Base-by-base conservation (phyloP, 2,888 invertebrate genomes). In the Exocentrus adspersus region DNA sequence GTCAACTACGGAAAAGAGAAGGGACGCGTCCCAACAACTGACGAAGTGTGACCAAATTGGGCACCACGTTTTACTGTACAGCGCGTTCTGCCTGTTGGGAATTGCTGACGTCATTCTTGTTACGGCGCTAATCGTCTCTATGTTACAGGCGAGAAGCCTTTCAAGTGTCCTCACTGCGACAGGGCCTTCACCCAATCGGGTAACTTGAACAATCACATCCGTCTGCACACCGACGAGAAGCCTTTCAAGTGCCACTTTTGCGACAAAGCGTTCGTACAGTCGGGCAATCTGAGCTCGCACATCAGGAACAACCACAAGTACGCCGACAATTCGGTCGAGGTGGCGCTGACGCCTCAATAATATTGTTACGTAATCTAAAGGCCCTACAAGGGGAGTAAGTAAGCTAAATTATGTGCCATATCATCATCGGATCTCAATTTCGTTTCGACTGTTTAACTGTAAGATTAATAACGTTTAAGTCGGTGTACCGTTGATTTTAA, bases 241-340 rank as follows among this genome's bases (percentile, higher is more conserved):
- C 82, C 82, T 7, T 83, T 82, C 67, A 79, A 80, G 66, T 83
- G 82, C 64, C 82, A 82, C 70, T 80, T 81, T 73, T 83, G 82
- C 67, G 80, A 81, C 30, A 80, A 80, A 67, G 81, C 81, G 0
- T 83, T 83, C 62, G 81, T 81, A 3, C 82, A 83, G 67, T 82
- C 81, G 2, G 82, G 82, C 7, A 83, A 83, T 72, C 71, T 83
- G 10, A 81, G 78, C 69, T 83, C 82, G 12, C 82, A 83, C 66
- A 69, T 69, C 28, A 75, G 78, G 65, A 82, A 82, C 70, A 83
- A 83, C 75, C 82, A 83, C 62, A 80, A 79, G 64, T 72, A 72
- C 45, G 64, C 46, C 10, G 65, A 43, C 17, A 43, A 17, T 24
- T 14, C 54, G 9, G 16, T 54, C 1, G 54, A 54, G 7, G 57